phyloP scores from a whole-genome alignment of 2,888 invertebrate genomes.

The Yponomeuta cagnagella region DNA sequence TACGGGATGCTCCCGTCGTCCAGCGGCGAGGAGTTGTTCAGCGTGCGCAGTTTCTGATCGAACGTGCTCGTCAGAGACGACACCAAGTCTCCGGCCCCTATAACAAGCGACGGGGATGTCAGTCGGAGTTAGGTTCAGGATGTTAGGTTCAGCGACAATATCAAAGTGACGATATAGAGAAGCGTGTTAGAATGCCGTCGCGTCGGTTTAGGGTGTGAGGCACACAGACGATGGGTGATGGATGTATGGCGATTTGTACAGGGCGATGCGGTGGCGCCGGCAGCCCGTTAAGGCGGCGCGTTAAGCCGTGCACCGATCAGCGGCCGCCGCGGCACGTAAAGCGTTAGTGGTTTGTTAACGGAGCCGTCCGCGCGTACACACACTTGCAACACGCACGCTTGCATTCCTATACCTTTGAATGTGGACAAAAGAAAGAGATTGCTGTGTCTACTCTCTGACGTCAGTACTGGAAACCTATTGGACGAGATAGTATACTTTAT shows the following conservation, averaged over 20 bases:
- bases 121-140: background rate
- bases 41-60: conserved; percentile 86
- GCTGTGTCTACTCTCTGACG: conserved; percentile 72
- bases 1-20: conserved; percentile 82
- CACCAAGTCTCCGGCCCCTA: conserved; percentile 89
- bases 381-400: conserved; percentile 65
- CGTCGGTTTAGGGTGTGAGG: conserved; percentile 37
- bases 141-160: background rate
- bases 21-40: conserved; percentile 80
- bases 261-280: conserved; percentile 35
- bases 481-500: conserved; percentile 24
- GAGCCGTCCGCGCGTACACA: conserved; percentile 47
- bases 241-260: conserved; percentile 23
- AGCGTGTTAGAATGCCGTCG: conserved; percentile 49
- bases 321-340: conserved; percentile 36
- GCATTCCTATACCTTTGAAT: conserved; percentile 73
- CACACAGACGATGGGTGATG: conserved; percentile 35
- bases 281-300: conserved; percentile 22
- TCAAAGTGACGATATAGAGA: conserved; percentile 23
- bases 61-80: conserved; percentile 88
- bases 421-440: conserved; percentile 71
- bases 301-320: conserved; percentile 52
- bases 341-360: conserved; percentile 17
- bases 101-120: conserved; percentile 37
- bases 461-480: conserved; percentile 74